Evolutionary conservation across 1,140 invertebrate genomes (phyloP).

Genomic region (Cotesia typhae): DNA sequence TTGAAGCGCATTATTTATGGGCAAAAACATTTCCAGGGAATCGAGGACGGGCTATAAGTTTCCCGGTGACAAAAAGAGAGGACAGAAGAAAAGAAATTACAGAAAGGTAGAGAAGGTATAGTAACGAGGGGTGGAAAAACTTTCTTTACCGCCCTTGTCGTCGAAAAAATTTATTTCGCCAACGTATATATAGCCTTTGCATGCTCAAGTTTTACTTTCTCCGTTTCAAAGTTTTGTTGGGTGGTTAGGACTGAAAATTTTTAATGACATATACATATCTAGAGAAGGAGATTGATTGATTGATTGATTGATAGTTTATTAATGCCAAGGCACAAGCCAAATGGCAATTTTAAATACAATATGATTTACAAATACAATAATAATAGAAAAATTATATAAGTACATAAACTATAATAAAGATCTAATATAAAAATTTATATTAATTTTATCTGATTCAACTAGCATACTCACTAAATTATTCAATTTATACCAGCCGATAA

Average conservation of each 20-base stretch:
- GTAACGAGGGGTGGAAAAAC: constrained; percentile 8
- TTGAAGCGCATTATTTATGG: constrained; percentile 18
- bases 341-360: no score
- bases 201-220: constrained; percentile 34
- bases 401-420: no score
- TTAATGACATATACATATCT: no score
- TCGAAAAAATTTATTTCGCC: constrained; percentile 28
- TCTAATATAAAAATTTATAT: no score
- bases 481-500: no score
- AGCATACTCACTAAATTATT: no score
- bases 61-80: neutral
- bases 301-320: no score
- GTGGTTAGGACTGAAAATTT: neutral
- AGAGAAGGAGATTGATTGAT: no score
- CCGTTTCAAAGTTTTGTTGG: neutral
- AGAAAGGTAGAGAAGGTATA: neutral
- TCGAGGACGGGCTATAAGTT: constrained; percentile 9
- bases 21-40: neutral
- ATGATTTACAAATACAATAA: no score
- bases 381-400: no score
- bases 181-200: constrained; percentile 22
- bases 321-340: no score
- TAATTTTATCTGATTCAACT: no score
- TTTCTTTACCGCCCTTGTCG: constrained; percentile 13
- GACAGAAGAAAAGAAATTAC: neutral